Percentiles rank a stretch among this genome's conserved stretches.
Conservation (phyloP, 2,113 vertebrate genomes). For the Cyanoramphus novaezelandiae region DNA sequence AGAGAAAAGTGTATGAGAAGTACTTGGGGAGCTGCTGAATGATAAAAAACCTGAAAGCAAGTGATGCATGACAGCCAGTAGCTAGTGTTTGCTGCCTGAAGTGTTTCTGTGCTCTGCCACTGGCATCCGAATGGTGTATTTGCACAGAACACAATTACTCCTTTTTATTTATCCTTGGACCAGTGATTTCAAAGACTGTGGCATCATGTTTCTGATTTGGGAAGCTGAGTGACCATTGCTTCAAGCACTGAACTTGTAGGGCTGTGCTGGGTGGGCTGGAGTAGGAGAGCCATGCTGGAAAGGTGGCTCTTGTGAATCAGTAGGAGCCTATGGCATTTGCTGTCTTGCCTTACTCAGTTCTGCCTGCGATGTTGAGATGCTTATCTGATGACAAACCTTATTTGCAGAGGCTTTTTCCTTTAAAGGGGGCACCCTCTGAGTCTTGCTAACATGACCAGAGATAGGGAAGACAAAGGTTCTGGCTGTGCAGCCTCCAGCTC, state of each 20-base stretch:
- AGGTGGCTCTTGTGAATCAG: fast-evolving
- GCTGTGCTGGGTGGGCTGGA: background rate
- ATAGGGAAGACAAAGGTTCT: background rate
- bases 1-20: background rate
- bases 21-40: background rate
- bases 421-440: background rate
- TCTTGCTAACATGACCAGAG: background rate
- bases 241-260: background rate
- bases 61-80: background rate
- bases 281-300: background rate
- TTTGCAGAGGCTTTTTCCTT: background rate
- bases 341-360: background rate
- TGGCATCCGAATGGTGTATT: background rate
- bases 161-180: background rate
- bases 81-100: background rate
- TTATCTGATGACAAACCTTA: background rate
- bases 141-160: background rate
- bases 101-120: background rate
- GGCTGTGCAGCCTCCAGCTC: background rate
- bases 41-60: background rate
- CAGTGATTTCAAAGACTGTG: background rate
- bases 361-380: background rate
- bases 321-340: background rate
- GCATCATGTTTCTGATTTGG: background rate
- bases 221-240: background rate